These are phyloP conservation scores for Pseudorectes ferrugineus DNA, from an alignment of 2,113 vertebrate species.

Conservation along the genomic window DNA sequence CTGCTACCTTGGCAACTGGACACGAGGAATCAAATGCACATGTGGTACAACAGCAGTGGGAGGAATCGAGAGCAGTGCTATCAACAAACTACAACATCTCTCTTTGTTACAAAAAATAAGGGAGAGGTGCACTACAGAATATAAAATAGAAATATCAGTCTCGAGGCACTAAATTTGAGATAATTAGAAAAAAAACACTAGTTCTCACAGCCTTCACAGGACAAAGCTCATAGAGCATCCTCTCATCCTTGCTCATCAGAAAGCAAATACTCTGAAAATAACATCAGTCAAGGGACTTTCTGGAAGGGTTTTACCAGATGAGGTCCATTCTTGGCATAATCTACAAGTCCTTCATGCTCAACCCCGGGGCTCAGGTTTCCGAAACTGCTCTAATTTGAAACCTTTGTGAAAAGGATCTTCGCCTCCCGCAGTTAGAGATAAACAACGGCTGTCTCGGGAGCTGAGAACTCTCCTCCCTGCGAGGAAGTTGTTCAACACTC, in stretches of 20 bases:
- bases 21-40: neutral
- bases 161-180: neutral
- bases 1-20: neutral
- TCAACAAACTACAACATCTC: rapidly evolving
- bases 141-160: neutral
- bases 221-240: neutral
- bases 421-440: neutral
- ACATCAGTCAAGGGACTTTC: neutral
- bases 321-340: neutral
- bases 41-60: too few relatives aligned
- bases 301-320: neutral
- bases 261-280: neutral
- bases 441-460: rapidly evolving
- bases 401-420: too few relatives aligned
- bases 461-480: rapidly evolving
- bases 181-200: neutral
- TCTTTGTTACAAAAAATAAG: neutral
- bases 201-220: neutral
- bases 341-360: neutral
- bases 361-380: neutral
- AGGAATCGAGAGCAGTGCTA: rapidly evolving
- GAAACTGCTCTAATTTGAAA: too few relatives aligned
- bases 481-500: rapidly evolving
- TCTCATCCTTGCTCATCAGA: neutral
- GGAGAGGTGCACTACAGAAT: neutral